A percentile compares a stretch with the other conserved stretches of the same genome.
phyloP scores from a whole-genome alignment of 2,797 vertebrate genomes.

The Hapalemur alaotrensis region DNA sequence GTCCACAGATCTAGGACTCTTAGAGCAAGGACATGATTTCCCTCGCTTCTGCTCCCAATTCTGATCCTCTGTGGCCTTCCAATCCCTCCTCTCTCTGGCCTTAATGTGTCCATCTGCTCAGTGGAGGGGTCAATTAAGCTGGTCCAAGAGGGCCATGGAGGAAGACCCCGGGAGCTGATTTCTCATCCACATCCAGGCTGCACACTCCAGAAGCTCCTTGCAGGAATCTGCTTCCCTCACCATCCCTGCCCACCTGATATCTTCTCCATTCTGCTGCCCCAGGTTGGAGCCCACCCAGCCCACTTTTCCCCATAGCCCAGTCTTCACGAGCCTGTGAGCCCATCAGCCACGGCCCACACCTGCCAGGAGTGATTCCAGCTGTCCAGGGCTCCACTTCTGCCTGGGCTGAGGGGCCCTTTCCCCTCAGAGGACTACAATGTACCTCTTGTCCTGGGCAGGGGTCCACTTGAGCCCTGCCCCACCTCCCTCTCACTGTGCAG shows the following conservation, averaged over 20 bases:
- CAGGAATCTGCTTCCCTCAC: not conserved
- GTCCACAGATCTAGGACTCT: not conserved
- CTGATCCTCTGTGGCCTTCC: not conserved
- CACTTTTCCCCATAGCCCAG: not conserved
- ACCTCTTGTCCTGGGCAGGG: not conserved
- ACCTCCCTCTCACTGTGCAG: not conserved
- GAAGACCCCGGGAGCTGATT: not conserved
- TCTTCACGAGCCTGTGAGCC: not conserved
- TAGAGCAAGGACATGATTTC: not conserved
- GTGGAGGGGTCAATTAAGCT: not conserved
- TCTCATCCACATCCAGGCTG: not conserved
- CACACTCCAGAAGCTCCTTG: not conserved
- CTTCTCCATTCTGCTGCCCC: not conserved
- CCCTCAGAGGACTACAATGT: not conserved
- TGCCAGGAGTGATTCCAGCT: not conserved
- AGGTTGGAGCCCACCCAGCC: not conserved
- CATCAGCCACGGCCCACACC: no score
- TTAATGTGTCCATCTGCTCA: not conserved
- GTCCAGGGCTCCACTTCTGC: not conserved
- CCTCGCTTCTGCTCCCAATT: not conserved
- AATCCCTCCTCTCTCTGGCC: not conserved
- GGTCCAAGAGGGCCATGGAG: not conserved
- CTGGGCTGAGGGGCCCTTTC: not conserved
- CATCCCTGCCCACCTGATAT: not conserved
- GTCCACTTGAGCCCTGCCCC: not conserved